These are phyloP conservation scores for Zaprionus gabonicus DNA, from an alignment of 1,140 invertebrate species.

Conservation along the genomic window DNA sequence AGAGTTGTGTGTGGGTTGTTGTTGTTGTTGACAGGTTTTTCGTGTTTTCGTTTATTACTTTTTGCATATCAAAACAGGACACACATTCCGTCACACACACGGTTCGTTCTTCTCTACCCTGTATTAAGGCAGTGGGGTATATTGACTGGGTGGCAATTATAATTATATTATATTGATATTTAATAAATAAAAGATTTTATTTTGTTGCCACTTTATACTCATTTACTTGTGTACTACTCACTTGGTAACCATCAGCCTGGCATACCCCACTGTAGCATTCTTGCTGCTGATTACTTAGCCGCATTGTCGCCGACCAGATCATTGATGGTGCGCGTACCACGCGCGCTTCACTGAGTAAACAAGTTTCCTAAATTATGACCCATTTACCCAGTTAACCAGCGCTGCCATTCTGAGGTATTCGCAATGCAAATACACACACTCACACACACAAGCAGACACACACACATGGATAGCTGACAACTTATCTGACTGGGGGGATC, in stretches of 20 bases:
- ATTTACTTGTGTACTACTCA: not conserved
- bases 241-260: not conserved
- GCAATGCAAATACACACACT: conserved; percentile 30
- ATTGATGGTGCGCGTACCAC: conserved; percentile 48
- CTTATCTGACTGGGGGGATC: conserved; percentile 2
- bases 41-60: conserved; percentile 25
- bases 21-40: conserved; percentile 50
- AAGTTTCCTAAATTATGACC: conserved; percentile 80
- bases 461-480: not conserved
- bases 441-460: too few species aligned
- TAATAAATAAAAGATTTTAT: too few species aligned
- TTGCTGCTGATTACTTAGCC: conserved; percentile 44
- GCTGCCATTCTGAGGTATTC: conserved; percentile 28
- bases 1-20: conserved; percentile 36
- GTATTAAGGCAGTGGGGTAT: not conserved
- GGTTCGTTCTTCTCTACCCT: conserved; percentile 19
- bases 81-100: conserved; percentile 23
- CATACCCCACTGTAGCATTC: not conserved
- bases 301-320: conserved; percentile 42
- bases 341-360: conserved; percentile 54
- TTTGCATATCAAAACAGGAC: conserved; percentile 41
- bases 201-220: too few species aligned
- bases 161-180: not conserved
- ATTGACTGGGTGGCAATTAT: too few species aligned
- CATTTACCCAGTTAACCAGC: conserved; percentile 74